Base-by-base conservation (phyloP, 2,888 invertebrate species). In the Eudemis profundana region DNA sequence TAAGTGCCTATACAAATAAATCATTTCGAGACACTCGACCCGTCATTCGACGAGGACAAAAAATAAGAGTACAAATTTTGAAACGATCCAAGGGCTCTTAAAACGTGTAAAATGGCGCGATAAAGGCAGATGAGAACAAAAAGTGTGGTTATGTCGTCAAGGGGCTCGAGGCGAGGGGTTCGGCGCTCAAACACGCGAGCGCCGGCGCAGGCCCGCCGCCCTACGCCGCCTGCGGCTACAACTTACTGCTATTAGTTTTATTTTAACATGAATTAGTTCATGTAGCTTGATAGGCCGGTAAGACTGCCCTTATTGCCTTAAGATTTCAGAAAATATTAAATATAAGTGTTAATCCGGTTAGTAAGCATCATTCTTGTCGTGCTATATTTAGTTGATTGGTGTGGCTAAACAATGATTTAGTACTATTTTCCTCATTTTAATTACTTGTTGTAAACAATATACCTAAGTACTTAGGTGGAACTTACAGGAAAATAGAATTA, bases 1-100 rank as follows among this genome's bases (percentile, higher is more conserved):
- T 74, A 77, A 81, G 77, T 74, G 79, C 89, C 89, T 89, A 82
- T 83, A 82, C 89, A 90, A 90, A 90, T 81, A 90, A 83, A 78
- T 87, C 85, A 83, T 83, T 84, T 85, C 76, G 79, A 84, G 82
- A 85, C 86, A 88, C 89, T 90, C 82, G 79, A 86, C 78, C 81
- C 83, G 83, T 86, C 88, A 83, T 83, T 83, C 81, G 74, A 85
- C 78, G 72, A 69, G 69, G 64, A 84, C 86, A 87, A 87, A 89
- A 89, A 89, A 85, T 72, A 29, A 78, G 75, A 76, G 77, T 76
- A 86, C 86, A 85, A 86, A 86, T 87, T 86, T 81, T 81, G 78
- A 84, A 83, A 84, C 80, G 82, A 84, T 77, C 78, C 81, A 78
- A 78, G 78, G 70, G 74, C 81, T 75, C 82, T 86, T 79, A 79